Evolutionary conservation across 2,888 invertebrate species (phyloP).

Genomic region (Apeira syringaria): DNA sequence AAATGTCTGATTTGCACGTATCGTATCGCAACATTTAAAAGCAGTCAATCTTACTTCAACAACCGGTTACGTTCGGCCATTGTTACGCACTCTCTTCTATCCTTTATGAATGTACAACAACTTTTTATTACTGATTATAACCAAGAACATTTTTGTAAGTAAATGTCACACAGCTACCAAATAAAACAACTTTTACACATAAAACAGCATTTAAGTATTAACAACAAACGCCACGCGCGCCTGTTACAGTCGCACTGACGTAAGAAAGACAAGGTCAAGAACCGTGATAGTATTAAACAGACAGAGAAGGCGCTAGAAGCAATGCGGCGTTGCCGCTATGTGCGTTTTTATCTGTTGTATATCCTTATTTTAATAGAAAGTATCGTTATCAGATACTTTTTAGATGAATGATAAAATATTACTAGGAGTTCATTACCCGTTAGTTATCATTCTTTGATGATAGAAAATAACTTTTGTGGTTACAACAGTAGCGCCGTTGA

Average conservation of each 20-base stretch:
- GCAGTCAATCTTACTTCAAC: conserved; percentile 15
- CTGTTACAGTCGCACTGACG: conserved; percentile 6
- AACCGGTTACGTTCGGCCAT: conserved; percentile 8
- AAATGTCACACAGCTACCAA: not conserved
- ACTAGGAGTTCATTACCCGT: no score
- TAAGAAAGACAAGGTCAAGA: conserved; percentile 11
- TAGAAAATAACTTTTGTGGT: not conserved
- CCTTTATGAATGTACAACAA: not conserved
- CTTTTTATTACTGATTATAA: no score
- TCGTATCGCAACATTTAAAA: conserved; percentile 8
- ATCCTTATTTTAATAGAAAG: not conserved
- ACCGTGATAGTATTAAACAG: conserved; percentile 1
- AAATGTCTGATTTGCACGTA: not conserved
- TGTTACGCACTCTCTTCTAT: not conserved
- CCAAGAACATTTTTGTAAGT: no score
- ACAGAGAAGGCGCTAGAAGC: conserved; percentile 11
- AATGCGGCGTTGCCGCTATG: conserved; percentile 14
- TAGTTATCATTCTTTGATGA: no score
- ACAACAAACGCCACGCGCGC: conserved; percentile 1
- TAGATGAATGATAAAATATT: not conserved
- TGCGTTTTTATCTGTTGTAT: conserved; percentile 15
- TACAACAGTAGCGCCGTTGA: not conserved
- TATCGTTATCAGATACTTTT: conserved; percentile 7
- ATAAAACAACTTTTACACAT: not conserved
- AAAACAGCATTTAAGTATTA: not conserved